Conservation (phyloP, 2,888 invertebrate species). For the Hermaeophaga mercurialis region DNA sequence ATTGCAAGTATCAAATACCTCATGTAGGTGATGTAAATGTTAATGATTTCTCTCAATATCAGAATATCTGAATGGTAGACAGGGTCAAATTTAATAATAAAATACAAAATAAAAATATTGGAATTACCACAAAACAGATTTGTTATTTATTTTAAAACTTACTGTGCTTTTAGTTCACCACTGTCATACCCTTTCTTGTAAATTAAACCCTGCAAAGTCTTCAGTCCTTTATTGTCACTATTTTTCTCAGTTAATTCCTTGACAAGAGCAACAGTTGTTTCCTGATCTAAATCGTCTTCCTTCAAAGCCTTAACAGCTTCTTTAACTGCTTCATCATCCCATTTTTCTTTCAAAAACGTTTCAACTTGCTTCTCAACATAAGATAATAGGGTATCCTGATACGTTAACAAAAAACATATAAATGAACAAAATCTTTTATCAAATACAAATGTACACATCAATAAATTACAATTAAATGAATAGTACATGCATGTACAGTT, state of each 20-base stretch:
- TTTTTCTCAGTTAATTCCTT: conserved; percentile 82
- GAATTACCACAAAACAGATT: too few species aligned
- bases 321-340: conserved; percentile 72
- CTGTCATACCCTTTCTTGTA: conserved; percentile 84
- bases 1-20: not conserved
- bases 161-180: conserved; percentile 86
- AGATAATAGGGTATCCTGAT: conserved; percentile 79
- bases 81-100: too few species aligned
- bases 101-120: too few species aligned
- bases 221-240: conserved; percentile 79
- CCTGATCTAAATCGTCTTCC: conserved; percentile 56
- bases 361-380: conserved; percentile 77
- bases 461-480: too few species aligned
- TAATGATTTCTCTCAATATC: too few species aligned
- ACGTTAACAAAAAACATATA: not conserved
- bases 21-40: too few species aligned
- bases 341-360: conserved; percentile 71
- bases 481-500: too few species aligned
- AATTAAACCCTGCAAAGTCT: conserved; percentile 88
- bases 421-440: too few species aligned
- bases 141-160: too few species aligned
- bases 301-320: conserved; percentile 69
- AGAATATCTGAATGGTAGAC: too few species aligned
- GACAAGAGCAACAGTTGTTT: conserved; percentile 72
- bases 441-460: too few species aligned